Conservation (phyloP, 2,888 invertebrate genomes). For the Agonopterix subpropinquella region DNA sequence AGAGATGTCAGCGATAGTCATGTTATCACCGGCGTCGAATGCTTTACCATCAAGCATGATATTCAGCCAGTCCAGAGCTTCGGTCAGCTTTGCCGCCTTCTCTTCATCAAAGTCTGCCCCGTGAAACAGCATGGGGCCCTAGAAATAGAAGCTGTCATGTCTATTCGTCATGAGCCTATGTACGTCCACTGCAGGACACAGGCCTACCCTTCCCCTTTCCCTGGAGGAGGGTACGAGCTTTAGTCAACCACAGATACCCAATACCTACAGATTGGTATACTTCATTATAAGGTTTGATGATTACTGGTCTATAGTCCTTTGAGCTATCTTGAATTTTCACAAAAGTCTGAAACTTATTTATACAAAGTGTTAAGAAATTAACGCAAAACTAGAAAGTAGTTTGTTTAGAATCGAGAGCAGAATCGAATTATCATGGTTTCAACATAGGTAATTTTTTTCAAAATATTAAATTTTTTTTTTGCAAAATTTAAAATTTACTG, state of each 20-base stretch:
- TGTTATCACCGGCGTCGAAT: constrained; percentile 80
- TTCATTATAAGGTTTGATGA: not conserved
- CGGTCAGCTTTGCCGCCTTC: constrained; percentile 70
- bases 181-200: too few species aligned
- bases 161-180: not conserved
- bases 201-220: too few species aligned
- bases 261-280: too few species aligned
- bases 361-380: too few species aligned
- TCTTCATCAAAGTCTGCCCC: constrained; percentile 58
- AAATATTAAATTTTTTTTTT: too few species aligned
- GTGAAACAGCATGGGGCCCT: constrained; percentile 68
- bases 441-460: too few species aligned
- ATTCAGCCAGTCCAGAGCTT: constrained; percentile 76
- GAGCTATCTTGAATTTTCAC: too few species aligned
- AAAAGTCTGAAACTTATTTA: too few species aligned
- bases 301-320: not conserved
- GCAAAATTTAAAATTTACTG: too few species aligned
- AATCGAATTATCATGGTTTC: too few species aligned
- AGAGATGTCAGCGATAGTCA: constrained; percentile 83
- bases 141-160: constrained; percentile 6
- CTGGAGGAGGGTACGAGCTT: not conserved
- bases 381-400: too few species aligned
- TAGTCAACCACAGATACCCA: not conserved
- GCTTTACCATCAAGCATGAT: constrained; percentile 72
- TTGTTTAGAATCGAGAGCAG: too few species aligned